A percentile compares a stretch with the other conserved stretches of the same genome.
Evolutionary conservation across 2,113 vertebrate species (phyloP).

Genomic region (Calidris pygmaea): DNA sequence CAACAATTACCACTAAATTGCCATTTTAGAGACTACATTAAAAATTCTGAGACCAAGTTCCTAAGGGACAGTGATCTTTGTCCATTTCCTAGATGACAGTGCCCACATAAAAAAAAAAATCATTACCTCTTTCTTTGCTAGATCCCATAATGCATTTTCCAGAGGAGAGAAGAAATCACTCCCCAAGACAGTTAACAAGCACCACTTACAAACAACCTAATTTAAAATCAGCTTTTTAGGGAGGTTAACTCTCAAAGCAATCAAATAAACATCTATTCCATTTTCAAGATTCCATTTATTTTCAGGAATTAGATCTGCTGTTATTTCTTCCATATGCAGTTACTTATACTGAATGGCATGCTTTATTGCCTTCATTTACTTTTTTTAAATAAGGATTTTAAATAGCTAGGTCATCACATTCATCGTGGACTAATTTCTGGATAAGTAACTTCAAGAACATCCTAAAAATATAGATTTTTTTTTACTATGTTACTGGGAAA

Average conservation of each 20-base stretch:
- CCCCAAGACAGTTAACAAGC: not conserved
- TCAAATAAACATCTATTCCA: not conserved
- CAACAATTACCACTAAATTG: not conserved
- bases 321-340: not conserved
- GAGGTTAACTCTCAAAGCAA: conserved; percentile 11
- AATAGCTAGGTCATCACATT: not conserved
- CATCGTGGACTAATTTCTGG: not conserved
- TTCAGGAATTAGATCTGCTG: not conserved
- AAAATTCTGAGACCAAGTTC: not conserved
- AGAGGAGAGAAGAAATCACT: not conserved
- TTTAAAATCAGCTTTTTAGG: conserved; percentile 2
- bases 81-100: not conserved
- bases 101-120: not conserved
- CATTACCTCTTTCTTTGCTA: not conserved
- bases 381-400: not conserved
- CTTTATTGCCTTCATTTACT: not conserved
- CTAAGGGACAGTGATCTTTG: not conserved
- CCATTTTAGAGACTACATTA: not conserved
- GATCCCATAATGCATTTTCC: not conserved
- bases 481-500: not conserved
- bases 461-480: not conserved
- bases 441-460: not conserved
- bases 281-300: conserved; percentile 11
- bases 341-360: not conserved
- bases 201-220: not conserved